Percentiles rank a stretch among this genome's conserved stretches.
These are phyloP conservation scores for Glossosoma conforme DNA, from an alignment of 1,140 invertebrate species.

Conservation along the genomic window DNA sequence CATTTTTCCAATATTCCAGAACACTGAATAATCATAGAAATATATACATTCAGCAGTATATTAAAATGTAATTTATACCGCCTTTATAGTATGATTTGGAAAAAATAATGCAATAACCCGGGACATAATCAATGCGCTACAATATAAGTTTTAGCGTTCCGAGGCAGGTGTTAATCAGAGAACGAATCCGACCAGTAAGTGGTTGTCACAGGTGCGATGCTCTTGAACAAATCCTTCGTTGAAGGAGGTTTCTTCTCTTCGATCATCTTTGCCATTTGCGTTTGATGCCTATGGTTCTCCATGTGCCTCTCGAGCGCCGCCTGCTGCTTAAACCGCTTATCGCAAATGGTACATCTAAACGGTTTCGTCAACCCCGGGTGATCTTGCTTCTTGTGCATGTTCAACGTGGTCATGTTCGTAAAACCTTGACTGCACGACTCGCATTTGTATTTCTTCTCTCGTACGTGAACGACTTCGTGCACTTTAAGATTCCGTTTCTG, in stretches of 20 bases:
- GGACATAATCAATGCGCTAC: not conserved
- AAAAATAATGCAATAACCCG: too few relatives aligned
- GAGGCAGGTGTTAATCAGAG: constrained; percentile 42
- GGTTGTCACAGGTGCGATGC: constrained; percentile 42
- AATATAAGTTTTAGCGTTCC: not conserved
- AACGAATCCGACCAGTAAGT: constrained; percentile 48
- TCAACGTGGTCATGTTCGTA: constrained; percentile 48
- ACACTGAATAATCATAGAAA: too few relatives aligned
- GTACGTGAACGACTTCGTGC: constrained; percentile 57
- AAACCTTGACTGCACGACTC: constrained; percentile 59
- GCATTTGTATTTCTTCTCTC: constrained; percentile 65
- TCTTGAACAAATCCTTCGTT: constrained; percentile 41
- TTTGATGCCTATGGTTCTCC: constrained; percentile 36
- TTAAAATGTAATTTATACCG: too few relatives aligned
- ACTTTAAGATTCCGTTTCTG: constrained; percentile 49
- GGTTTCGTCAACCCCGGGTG: constrained; percentile 29
- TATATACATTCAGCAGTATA: too few relatives aligned
- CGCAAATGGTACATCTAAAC: constrained; percentile 38
- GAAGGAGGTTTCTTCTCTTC: constrained; percentile 30
- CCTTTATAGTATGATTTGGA: too few relatives aligned
- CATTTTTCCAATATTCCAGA: too few relatives aligned
- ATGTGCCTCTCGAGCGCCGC: constrained; percentile 39
- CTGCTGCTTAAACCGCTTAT: constrained; percentile 40
- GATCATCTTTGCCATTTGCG: constrained; percentile 32
- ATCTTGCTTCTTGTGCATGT: constrained; percentile 25